These are phyloP conservation scores for Sinocyclocheilus maitianheensis DNA, from an alignment of 2,113 vertebrate species.

Conservation along the genomic window DNA sequence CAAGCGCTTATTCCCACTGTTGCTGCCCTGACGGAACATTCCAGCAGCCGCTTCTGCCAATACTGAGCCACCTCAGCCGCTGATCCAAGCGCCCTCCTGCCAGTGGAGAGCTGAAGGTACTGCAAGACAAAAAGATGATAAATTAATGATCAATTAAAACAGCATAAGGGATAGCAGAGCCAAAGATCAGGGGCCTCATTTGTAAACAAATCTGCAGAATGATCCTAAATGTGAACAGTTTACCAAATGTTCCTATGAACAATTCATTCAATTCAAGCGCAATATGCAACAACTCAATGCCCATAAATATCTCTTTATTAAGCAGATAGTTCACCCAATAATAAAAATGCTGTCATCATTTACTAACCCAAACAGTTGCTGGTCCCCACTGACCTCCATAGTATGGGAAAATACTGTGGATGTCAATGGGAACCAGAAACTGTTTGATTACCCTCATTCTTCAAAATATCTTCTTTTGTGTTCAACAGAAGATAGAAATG, in stretches of 20 bases:
- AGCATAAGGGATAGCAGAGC: neutral
- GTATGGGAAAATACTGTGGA: too few species aligned
- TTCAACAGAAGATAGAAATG: neutral
- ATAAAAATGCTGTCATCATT: too few species aligned
- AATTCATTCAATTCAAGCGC: neutral
- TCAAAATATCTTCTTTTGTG: neutral
- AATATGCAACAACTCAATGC: neutral
- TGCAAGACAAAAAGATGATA: neutral
- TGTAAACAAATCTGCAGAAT: neutral
- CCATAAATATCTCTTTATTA: constrained; percentile 9
- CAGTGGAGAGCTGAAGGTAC: constrained; percentile 3
- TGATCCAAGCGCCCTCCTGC: neutral
- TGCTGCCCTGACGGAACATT: constrained; percentile 85
- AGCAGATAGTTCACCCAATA: neutral
- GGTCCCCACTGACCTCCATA: too few species aligned
- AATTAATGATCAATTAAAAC: neutral
- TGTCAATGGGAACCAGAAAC: neutral
- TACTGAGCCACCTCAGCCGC: constrained; percentile 20
- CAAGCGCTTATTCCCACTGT: constrained; percentile 75
- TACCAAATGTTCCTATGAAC: neutral
- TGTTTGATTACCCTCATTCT: neutral
- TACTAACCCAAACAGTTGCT: neutral
- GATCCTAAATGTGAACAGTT: neutral
- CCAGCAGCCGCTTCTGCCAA: constrained; percentile 68
- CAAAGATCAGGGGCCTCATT: neutral